Percentiles rank a stretch among this genome's conserved stretches.
Evolutionary conservation across 2,797 vertebrate genomes (phyloP).

Genomic region (Sibirionetta formosa): DNA sequence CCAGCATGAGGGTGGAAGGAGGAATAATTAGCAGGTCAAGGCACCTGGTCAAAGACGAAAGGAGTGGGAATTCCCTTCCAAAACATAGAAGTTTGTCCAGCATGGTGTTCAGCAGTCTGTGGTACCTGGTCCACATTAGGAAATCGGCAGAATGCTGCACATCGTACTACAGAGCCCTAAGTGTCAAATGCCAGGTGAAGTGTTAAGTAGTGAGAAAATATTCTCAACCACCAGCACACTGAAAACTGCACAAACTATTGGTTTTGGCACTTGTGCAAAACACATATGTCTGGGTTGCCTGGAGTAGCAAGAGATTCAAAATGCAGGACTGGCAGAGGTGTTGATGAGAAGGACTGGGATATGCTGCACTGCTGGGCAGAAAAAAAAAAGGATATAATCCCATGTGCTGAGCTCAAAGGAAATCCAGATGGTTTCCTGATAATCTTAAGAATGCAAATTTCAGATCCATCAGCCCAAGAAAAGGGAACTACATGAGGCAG

Average conservation of each 20-base stretch:
- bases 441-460: not conserved
- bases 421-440: conserved; percentile 7
- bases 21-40: not conserved
- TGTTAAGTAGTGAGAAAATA: not conserved
- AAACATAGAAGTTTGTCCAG: not conserved
- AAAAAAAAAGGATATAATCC: not conserved
- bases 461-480: not conserved
- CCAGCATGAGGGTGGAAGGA: not conserved
- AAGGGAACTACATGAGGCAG: not conserved
- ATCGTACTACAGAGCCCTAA: not conserved
- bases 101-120: not conserved
- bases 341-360: not conserved
- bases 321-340: not conserved
- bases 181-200: not conserved
- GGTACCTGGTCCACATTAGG: not conserved
- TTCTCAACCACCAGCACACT: not conserved
- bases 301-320: conserved; percentile 7
- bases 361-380: not conserved
- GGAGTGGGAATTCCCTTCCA: conserved; percentile 3
- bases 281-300: not conserved
- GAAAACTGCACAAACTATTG: conserved; percentile 24
- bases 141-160: not conserved
- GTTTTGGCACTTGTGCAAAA: not conserved
- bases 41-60: not conserved
- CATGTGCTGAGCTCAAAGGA: not conserved